phyloP scores from a whole-genome alignment of 2,113 vertebrate species.

The Xyliphius kryptos region DNA sequence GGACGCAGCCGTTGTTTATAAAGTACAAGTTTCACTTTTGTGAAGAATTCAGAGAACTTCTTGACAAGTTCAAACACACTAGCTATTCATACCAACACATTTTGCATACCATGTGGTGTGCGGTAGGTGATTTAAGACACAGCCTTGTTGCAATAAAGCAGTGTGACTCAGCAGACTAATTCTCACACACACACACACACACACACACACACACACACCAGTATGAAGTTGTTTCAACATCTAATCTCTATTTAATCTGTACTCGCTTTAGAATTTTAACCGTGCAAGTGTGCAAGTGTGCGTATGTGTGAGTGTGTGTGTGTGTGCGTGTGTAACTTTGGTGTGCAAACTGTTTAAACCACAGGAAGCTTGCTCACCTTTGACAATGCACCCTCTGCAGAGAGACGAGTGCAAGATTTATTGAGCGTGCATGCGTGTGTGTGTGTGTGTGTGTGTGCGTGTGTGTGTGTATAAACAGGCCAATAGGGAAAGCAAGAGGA shows the following conservation, averaged over 20 bases:
- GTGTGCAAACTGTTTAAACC: too few relatives aligned
- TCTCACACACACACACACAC: conserved; percentile 12
- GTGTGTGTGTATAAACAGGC: background rate
- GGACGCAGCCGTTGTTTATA: too few relatives aligned
- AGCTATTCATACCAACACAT: too few relatives aligned
- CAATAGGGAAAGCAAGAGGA: background rate
- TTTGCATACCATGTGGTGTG: too few relatives aligned
- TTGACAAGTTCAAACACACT: too few relatives aligned
- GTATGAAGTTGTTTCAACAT: background rate
- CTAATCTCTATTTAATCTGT: background rate
- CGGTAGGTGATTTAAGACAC: background rate
- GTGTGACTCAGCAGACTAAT: conserved; percentile 19
- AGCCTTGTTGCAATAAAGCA: conserved; percentile 10
- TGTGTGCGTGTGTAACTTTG: background rate
- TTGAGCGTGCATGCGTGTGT: too few relatives aligned
- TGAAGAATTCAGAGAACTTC: too few relatives aligned
- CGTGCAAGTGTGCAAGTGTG: background rate
- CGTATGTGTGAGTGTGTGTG: conserved; percentile 24
- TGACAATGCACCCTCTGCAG: too few relatives aligned
- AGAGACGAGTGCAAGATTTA: too few relatives aligned
- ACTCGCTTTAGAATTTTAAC: background rate
- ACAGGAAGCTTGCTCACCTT: too few relatives aligned
- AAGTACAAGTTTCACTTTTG: too few relatives aligned
- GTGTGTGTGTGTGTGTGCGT: conserved; percentile 1
- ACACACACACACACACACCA: conserved; percentile 10